phyloP scores from a whole-genome alignment of 2,113 vertebrate species.

The Aythya baeri region DNA sequence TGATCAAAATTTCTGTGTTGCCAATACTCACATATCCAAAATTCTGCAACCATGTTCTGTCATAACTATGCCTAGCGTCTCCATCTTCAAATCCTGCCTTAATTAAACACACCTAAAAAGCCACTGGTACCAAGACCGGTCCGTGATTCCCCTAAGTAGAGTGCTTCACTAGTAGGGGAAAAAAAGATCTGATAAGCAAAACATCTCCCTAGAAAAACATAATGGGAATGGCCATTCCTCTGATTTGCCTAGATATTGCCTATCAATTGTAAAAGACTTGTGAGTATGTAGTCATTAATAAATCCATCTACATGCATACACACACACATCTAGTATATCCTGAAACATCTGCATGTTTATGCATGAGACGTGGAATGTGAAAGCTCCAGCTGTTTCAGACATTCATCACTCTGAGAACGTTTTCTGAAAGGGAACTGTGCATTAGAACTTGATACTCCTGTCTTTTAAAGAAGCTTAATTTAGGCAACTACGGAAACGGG shows the following conservation, averaged over 20 bases:
- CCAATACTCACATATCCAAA: neutral
- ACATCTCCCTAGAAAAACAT: slow-evolving; percentile 21
- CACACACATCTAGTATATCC: neutral
- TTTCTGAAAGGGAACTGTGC: slow-evolving; percentile 55
- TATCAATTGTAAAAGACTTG: slow-evolving; percentile 25
- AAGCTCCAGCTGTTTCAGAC: slow-evolving; percentile 64
- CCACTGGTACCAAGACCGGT: neutral
- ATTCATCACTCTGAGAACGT: slow-evolving; percentile 23
- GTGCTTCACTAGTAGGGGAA: neutral
- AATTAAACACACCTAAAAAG: neutral
- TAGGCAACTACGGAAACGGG: slow-evolving; percentile 47
- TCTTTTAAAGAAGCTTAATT: slow-evolving; percentile 53
- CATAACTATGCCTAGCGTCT: neutral
- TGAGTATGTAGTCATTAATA: slow-evolving; percentile 38
- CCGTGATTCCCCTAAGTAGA: neutral
- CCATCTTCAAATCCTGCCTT: neutral
- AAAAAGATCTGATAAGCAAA: neutral
- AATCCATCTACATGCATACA: neutral
- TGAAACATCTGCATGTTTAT: slow-evolving; percentile 21
- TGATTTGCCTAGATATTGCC: neutral
- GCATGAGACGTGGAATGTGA: slow-evolving; percentile 1
- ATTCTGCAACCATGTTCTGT: neutral
- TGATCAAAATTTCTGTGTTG: neutral
- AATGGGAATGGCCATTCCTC: slow-evolving; percentile 11
- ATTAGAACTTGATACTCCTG: slow-evolving; percentile 51